Conservation (phyloP, 2,888 invertebrate genomes). For the Lathronympha strigana region DNA sequence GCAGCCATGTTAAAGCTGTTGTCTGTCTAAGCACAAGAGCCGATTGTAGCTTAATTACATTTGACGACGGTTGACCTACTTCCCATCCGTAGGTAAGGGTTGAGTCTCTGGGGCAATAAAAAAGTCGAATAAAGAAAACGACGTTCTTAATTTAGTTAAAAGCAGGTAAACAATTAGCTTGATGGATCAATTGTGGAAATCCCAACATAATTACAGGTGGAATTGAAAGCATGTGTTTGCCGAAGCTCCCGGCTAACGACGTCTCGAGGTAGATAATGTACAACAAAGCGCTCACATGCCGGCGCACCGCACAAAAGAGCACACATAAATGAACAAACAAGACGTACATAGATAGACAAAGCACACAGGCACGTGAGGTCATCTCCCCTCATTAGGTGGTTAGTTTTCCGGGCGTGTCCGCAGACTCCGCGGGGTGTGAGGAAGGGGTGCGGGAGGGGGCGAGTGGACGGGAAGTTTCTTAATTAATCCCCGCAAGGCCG, state of each 20-base stretch:
- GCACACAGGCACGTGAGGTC: conserved; percentile 82
- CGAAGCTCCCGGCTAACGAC: conserved; percentile 36
- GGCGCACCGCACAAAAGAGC: conserved; percentile 69
- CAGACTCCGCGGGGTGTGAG: conserved; percentile 75
- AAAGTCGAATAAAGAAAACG: conserved; percentile 21
- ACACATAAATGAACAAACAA: conserved; percentile 71
- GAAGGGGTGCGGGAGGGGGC: conserved; percentile 53
- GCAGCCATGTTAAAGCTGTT: neutral
- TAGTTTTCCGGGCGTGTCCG: conserved; percentile 85
- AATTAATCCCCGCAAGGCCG: conserved; percentile 82
- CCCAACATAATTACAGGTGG: conserved; percentile 29
- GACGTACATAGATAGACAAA: conserved; percentile 71
- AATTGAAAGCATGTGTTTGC: conserved; percentile 24
- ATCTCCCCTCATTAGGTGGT: conserved; percentile 85
- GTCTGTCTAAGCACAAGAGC: neutral
- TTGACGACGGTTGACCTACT: conserved; percentile 34
- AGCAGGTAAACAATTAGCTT: conserved; percentile 33
- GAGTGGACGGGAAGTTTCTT: conserved; percentile 79
- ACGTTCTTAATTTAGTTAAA: conserved; percentile 25
- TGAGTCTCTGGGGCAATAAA: conserved; percentile 13
- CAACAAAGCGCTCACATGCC: conserved; percentile 48
- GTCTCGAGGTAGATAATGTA: conserved; percentile 42
- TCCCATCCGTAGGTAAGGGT: conserved; percentile 31
- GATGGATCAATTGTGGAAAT: conserved; percentile 33
- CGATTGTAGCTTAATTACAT: conserved; percentile 27